phyloP scores from a whole-genome alignment of 2,888 invertebrate genomes.

The Lepidocyrtoides sp. region DNA sequence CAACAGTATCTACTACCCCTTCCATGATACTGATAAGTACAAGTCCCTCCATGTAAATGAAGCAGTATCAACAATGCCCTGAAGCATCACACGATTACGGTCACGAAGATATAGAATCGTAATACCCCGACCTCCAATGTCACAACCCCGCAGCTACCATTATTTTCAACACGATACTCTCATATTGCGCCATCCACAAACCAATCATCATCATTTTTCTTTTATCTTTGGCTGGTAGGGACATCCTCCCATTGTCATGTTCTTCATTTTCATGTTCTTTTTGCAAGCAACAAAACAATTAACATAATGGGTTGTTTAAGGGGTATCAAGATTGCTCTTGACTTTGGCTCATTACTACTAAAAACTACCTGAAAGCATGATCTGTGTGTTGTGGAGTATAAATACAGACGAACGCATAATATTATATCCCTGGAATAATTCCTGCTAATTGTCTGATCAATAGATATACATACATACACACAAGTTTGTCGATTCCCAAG shows the following conservation, averaged over 20 bases:
- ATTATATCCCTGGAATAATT: too few relatives aligned
- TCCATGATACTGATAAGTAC: background rate
- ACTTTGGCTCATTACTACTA: too few relatives aligned
- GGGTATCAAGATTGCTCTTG: too few relatives aligned
- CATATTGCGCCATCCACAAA: background rate
- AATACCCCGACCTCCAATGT: background rate
- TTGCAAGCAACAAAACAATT: background rate
- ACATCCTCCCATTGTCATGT: conserved; percentile 74
- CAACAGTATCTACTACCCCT: too few relatives aligned
- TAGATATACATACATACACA: too few relatives aligned
- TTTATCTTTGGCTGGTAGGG: conserved; percentile 54
- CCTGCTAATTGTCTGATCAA: too few relatives aligned
- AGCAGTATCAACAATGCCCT: background rate
- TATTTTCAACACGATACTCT: background rate
- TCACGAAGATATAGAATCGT: background rate
- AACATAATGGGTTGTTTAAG: background rate
- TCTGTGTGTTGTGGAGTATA: too few relatives aligned
- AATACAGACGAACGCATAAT: too few relatives aligned
- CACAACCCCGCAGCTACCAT: background rate
- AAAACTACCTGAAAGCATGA: too few relatives aligned
- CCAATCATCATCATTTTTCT: background rate
- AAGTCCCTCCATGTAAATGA: too few relatives aligned
- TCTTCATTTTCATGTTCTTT: background rate
- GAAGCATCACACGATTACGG: background rate
- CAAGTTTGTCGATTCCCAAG: too few relatives aligned